A percentile compares a stretch with the other conserved stretches of the same genome.
Evolutionary conservation across 2,797 vertebrate genomes (phyloP).

Genomic region (Toxotes lorentzi): DNA sequence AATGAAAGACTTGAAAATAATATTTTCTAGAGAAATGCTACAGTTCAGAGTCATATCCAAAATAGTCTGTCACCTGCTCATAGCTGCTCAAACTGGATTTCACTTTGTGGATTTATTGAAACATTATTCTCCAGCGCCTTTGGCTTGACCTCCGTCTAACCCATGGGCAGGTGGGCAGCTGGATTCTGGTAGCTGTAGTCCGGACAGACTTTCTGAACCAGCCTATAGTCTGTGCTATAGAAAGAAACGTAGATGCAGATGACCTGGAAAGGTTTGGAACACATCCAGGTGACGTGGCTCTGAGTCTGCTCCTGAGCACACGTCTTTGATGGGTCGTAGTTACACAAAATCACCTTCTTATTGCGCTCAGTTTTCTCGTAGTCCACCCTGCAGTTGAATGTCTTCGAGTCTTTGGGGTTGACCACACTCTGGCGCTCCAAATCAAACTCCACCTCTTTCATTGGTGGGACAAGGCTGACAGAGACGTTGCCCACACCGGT

Average conservation of each 20-base stretch:
- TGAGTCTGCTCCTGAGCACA: constrained; percentile 96
- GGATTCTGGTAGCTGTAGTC: constrained; percentile 95
- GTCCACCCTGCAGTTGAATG: constrained; percentile 97
- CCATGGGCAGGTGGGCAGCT: constrained; percentile 89
- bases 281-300: constrained; percentile 96
- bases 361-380: constrained; percentile 93
- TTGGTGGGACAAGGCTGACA: constrained; percentile 92
- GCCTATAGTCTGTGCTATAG: constrained; percentile 98
- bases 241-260: constrained; percentile 98
- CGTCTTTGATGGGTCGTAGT: constrained; percentile 95
- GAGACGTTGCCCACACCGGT: constrained; percentile 96
- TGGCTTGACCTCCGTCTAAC: constrained; percentile 76
- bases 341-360: constrained; percentile 90
- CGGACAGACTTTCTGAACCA: constrained; percentile 97
- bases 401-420: constrained; percentile 96
- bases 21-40: background rate
- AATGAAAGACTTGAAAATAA: constrained; percentile 7
- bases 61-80: background rate
- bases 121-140: background rate
- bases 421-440: constrained; percentile 84
- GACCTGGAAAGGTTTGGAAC: constrained; percentile 96
- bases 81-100: constrained; percentile 8
- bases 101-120: background rate
- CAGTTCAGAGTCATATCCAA: background rate
- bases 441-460: constrained; percentile 94